These are phyloP conservation scores for Proisotoma minuta DNA, from an alignment of 2,888 invertebrate genomes.

Conservation along the genomic window DNA sequence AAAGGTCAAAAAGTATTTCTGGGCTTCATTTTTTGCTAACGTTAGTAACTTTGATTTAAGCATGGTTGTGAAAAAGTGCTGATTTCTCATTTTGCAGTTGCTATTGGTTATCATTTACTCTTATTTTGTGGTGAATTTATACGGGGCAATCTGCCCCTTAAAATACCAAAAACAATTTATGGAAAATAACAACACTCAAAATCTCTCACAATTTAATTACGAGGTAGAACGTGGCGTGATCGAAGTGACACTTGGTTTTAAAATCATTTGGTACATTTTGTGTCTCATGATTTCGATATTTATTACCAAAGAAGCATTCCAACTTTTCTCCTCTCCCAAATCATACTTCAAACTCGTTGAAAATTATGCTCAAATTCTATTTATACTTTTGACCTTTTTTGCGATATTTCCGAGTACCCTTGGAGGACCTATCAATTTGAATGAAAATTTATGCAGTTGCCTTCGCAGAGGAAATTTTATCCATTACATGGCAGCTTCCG, in stretches of 20 bases:
- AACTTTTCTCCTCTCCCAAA: slow-evolving; percentile 66
- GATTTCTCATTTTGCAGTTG: not conserved
- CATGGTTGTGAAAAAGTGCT: not conserved
- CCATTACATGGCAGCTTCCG: not conserved
- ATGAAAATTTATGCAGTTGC: slow-evolving; percentile 38
- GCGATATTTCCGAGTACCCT: slow-evolving; percentile 21
- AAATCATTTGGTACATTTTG: slow-evolving; percentile 21
- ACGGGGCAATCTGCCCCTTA: not conserved
- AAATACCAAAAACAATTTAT: too few species aligned
- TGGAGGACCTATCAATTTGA: slow-evolving; percentile 47
- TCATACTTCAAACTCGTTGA: slow-evolving; percentile 76
- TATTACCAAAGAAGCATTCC: slow-evolving; percentile 65
- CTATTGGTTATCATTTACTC: not conserved
- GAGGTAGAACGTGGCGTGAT: too few species aligned
- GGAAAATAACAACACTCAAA: not conserved
- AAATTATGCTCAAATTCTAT: slow-evolving; percentile 76
- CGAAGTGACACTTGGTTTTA: not conserved
- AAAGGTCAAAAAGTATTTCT: slow-evolving; percentile 73
- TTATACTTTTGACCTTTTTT: slow-evolving; percentile 61
- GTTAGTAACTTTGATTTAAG: slow-evolving; percentile 14
- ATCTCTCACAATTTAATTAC: not conserved
- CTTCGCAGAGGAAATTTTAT: not conserved
- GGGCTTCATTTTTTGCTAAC: slow-evolving; percentile 72
- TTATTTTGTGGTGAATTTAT: not conserved
- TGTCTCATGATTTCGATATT: slow-evolving; percentile 31